phyloP scores from a whole-genome alignment of 2,797 vertebrate genomes.

The Tenualosa thibaudeaui region DNA sequence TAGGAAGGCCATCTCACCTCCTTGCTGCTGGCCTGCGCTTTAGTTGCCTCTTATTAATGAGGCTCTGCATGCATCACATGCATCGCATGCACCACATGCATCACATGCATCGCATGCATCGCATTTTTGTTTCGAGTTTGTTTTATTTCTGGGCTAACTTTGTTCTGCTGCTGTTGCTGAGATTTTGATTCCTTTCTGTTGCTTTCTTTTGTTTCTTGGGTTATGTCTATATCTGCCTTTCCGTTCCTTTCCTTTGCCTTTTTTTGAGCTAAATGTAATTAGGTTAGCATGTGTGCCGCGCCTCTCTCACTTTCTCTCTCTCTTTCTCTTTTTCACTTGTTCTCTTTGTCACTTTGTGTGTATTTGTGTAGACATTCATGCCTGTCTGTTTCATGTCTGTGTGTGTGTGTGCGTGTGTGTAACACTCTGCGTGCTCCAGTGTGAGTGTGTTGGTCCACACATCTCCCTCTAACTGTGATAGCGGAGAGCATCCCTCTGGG shows the following conservation, averaged over 20 bases:
- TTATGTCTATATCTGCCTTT: background rate
- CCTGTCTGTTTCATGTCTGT: background rate
- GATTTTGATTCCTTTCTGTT: background rate
- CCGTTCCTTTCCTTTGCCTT: background rate
- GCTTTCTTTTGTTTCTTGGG: background rate
- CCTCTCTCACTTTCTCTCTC: background rate
- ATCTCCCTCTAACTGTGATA: conserved; percentile 34
- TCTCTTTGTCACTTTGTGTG: background rate
- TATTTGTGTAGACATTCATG: background rate
- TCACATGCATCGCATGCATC: background rate
- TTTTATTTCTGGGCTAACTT: background rate
- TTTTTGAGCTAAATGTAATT: background rate
- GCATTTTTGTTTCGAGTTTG: conserved; percentile 36
- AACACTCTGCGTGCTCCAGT: too few relatives aligned
- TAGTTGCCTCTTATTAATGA: conserved; percentile 53
- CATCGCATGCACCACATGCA: background rate
- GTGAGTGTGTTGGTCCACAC: background rate
- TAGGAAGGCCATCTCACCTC: conserved; percentile 38
- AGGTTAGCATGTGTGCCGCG: too few relatives aligned
- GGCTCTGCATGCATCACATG: background rate
- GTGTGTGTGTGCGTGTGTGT: background rate
- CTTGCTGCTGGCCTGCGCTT: conserved; percentile 42
- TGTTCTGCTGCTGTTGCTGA: background rate
- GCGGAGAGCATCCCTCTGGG: conserved; percentile 6
- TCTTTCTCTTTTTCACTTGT: conserved; percentile 10